Evolutionary conservation across 2,888 invertebrate genomes (phyloP).

Genomic region (Machimus atricapillus): DNA sequence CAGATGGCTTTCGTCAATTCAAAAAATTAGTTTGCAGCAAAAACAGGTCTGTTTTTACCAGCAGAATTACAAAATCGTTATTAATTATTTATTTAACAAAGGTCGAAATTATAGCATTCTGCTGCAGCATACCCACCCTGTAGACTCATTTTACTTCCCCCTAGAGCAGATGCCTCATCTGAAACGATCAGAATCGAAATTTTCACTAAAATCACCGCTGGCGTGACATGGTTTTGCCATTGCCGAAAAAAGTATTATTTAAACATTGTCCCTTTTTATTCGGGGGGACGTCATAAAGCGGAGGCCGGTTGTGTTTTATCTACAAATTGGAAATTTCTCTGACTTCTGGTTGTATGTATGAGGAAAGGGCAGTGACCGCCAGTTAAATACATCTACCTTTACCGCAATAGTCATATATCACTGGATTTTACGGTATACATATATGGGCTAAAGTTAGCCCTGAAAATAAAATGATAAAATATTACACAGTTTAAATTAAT

Average conservation of each 20-base stretch:
- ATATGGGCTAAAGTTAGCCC: conserved; percentile 21
- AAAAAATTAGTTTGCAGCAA: not conserved
- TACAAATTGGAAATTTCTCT: not conserved
- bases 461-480: conserved; percentile 38
- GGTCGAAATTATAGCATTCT: not conserved
- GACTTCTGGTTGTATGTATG: not conserved
- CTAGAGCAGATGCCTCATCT: not conserved
- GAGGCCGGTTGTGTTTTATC: not conserved
- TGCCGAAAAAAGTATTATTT: not conserved
- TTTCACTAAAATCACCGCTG: not conserved
- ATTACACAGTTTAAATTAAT: conserved; percentile 31
- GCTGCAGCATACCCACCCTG: not conserved
- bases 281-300: not conserved
- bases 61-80: not conserved
- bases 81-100: not conserved
- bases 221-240: not conserved
- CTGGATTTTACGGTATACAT: not conserved
- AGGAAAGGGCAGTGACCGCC: not conserved
- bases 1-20: not conserved
- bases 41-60: not conserved
- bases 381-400: not conserved
- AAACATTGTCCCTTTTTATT: not conserved
- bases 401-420: conserved; percentile 9
- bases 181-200: not conserved
- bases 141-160: not conserved